Conservation (phyloP, 53 echinoderm and acorn worm genomes). For the Astropecten irregularis region DNA sequence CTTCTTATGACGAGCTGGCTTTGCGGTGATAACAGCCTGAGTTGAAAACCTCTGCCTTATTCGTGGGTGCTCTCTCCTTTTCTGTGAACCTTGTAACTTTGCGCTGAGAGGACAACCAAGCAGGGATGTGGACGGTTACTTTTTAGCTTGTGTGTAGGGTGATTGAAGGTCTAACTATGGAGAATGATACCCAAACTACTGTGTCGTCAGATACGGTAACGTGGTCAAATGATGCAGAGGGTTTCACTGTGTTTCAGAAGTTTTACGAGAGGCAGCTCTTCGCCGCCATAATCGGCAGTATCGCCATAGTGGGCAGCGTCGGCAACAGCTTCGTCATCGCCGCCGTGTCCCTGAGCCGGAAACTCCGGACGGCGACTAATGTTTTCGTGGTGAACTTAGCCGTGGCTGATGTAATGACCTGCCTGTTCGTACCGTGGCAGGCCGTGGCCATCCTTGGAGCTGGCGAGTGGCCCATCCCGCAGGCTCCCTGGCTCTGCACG, state of each 20-base stretch:
- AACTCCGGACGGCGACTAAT: slow-evolving; percentile 37
- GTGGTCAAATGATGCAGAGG: too few species aligned
- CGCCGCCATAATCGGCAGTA: background rate
- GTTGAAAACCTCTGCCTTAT: too few species aligned
- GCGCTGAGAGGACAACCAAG: too few species aligned
- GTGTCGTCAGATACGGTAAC: too few species aligned
- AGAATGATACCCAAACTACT: too few species aligned
- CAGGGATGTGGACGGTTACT: too few species aligned
- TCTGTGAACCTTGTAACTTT: too few species aligned
- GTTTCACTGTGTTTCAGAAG: background rate
- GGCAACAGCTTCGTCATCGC: slow-evolving; percentile 32
- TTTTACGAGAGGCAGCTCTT: background rate
- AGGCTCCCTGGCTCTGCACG: slow-evolving; percentile 42
- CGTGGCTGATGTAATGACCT: slow-evolving; percentile 44
- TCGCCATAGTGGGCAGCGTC: background rate
- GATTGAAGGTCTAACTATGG: too few species aligned
- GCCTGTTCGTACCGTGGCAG: slow-evolving; percentile 54
- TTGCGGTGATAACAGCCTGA: too few species aligned
- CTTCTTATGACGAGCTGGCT: too few species aligned
- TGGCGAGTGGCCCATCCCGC: slow-evolving; percentile 28
- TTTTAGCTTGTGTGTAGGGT: too few species aligned
- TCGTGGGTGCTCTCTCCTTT: too few species aligned
- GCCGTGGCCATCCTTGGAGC: slow-evolving; percentile 34
- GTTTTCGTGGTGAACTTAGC: slow-evolving; percentile 50
- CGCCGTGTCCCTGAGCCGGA: background rate